These are phyloP conservation scores for Chymomyza fuscimana DNA, from an alignment of 2,888 invertebrate species.

Conservation along the genomic window DNA sequence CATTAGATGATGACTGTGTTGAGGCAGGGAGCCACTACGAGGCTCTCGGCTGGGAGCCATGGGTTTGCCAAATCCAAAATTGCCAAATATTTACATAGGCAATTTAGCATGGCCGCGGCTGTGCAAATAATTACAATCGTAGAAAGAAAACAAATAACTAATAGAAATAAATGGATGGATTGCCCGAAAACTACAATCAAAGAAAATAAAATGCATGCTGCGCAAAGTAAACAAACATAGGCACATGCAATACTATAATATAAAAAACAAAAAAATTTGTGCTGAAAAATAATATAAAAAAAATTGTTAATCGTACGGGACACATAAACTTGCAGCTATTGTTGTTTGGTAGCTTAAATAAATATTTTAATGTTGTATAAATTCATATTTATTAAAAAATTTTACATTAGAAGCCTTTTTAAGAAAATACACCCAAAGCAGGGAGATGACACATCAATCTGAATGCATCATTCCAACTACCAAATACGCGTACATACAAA, in stretches of 20 bases:
- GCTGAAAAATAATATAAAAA: background rate
- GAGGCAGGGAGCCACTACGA: slow-evolving; percentile 1
- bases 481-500: too few species aligned
- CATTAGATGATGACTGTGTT: slow-evolving; percentile 50
- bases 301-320: too few species aligned
- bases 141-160: slow-evolving; percentile 70
- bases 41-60: background rate
- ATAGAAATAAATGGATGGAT: slow-evolving; percentile 59
- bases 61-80: slow-evolving; percentile 55
- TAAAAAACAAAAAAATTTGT: slow-evolving; percentile 27
- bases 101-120: slow-evolving; percentile 72
- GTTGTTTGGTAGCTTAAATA: too few species aligned
- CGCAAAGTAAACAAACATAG: slow-evolving; percentile 14
- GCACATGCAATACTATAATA: background rate
- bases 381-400: too few species aligned
- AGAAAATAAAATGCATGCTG: slow-evolving; percentile 40
- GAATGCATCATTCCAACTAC: too few species aligned
- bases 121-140: slow-evolving; percentile 73
- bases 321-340: too few species aligned
- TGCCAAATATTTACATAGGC: slow-evolving; percentile 76
- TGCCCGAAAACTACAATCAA: slow-evolving; percentile 28
- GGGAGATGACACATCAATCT: too few species aligned
- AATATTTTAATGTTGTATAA: too few species aligned
- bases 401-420: too few species aligned
- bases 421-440: too few species aligned